These are phyloP conservation scores for Melinaea menophilus DNA, from an alignment of 2,888 invertebrate genomes.

Conservation along the genomic window DNA sequence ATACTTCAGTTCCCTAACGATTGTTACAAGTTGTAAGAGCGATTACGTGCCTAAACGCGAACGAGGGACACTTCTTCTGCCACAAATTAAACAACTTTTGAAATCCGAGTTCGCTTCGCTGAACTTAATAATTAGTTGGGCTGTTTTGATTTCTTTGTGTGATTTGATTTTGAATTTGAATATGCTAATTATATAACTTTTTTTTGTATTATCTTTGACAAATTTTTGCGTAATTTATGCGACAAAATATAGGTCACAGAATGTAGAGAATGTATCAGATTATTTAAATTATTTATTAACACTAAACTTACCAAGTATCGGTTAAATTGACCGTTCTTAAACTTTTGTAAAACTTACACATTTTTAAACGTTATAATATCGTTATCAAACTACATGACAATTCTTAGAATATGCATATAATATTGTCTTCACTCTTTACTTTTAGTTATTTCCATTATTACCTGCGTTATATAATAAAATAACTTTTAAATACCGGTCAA, in stretches of 20 bases:
- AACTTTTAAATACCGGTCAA: no score
- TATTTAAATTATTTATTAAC: no score
- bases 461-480: no score
- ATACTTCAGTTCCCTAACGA: constrained; percentile 35
- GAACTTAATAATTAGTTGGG: constrained; percentile 69
- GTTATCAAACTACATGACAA: no score
- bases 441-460: no score
- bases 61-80: constrained; percentile 52
- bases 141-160: constrained; percentile 35
- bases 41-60: constrained; percentile 74
- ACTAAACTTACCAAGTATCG: no score
- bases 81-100: constrained; percentile 74
- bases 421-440: no score
- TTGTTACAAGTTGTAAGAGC: constrained; percentile 58
- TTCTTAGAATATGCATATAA: no score
- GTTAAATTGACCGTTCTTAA: no score
- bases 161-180: constrained; percentile 17
- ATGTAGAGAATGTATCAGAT: no score
- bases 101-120: constrained; percentile 46
- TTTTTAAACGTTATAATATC: no score
- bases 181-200: constrained; percentile 2
- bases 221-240: not conserved
- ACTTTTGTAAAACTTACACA: no score
- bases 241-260: not conserved
- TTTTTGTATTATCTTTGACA: not conserved